A percentile compares a stretch with the other conserved stretches of the same genome.
Evolutionary conservation across 2,888 invertebrate species (phyloP).

Genomic region (Apamea anceps): DNA sequence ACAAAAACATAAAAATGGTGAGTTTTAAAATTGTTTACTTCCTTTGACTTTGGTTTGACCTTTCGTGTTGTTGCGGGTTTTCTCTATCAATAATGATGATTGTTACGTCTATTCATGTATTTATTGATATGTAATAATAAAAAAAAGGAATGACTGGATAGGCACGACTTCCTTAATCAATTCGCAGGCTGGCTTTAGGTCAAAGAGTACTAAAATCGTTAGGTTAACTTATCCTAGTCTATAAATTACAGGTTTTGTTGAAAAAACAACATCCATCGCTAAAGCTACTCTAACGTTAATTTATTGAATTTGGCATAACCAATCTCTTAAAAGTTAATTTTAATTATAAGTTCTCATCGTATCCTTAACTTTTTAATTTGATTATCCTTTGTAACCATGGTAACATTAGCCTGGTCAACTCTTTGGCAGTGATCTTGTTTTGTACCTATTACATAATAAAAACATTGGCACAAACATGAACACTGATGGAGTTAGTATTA

Average conservation of each 20-base stretch:
- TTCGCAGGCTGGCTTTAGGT: not conserved
- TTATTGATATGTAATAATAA: not conserved
- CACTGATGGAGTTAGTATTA: constrained; percentile 23
- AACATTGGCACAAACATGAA: constrained; percentile 48
- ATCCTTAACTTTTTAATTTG: constrained; percentile 10
- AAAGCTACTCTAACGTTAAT: not conserved
- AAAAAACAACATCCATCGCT: not conserved
- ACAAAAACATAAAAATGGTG: constrained; percentile 76
- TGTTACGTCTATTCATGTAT: constrained; percentile 15
- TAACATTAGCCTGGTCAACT: not conserved
- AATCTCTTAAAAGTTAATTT: not conserved
- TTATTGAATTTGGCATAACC: not conserved
- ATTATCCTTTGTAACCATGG: constrained; percentile 39
- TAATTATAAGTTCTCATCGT: too few species aligned
- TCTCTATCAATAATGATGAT: constrained; percentile 30
- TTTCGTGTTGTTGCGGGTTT: constrained; percentile 57
- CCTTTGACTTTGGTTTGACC: constrained; percentile 87
- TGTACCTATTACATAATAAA: constrained; percentile 43
- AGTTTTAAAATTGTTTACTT: constrained; percentile 69
- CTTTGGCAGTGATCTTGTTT: constrained; percentile 48
- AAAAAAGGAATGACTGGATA: not conserved
- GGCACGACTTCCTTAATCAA: too few species aligned
- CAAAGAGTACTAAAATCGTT: too few species aligned
- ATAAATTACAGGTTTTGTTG: not conserved
- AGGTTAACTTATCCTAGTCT: not conserved